Evolutionary conservation across 2,113 vertebrate genomes (phyloP), one percentile per base, ranked within the genome.

Genomic region (Melanerpes formicivorus): DNA sequence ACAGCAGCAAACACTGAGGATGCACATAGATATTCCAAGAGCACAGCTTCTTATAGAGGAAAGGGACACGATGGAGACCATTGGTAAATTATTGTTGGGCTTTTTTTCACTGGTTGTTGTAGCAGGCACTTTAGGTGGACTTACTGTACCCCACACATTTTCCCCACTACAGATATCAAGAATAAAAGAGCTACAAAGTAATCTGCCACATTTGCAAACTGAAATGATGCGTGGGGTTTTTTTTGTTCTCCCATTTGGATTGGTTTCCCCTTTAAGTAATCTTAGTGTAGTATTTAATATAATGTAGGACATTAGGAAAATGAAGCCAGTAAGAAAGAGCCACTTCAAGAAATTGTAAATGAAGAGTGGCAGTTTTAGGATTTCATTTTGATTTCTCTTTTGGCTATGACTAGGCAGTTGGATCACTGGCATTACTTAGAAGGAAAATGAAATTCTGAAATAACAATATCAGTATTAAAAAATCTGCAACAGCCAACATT

Each of bases 21-120:
- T 99, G 99, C 99, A 99, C 96, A 99, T 99, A 62, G 99, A 99
- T 94, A 99, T 99, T 93, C 99, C 99, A 86, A 98, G 99, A 96
- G 99, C 99, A n/a, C 99, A 99, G 95, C 99, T 99, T 42, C 97
- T 99, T 88, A 99, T 99, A 29, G 99, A 99, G 96, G 99, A 99
- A 95, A 98, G 99, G 78, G 99, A 99, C 96, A 99, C 99, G 2
- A 99, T 99, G 99, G 99, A 99, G 96, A 99, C 99, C 46, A 99
- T 99, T 30, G 99, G 99, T 99, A 97, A 96, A 97, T 17, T 1
- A 5, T 44, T 75, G n/a, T 34, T 74, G 54, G 42, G 5, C 3
- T 88, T 88, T 11, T 84, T 50, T 18, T 14, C 48, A 14, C 42
- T 74, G 25, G 1, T 84, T 73, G 66, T 59, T 50, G 10, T 30